Evolutionary conservation across 2,888 invertebrate species (phyloP).

Genomic region (Lamproptera curius): DNA sequence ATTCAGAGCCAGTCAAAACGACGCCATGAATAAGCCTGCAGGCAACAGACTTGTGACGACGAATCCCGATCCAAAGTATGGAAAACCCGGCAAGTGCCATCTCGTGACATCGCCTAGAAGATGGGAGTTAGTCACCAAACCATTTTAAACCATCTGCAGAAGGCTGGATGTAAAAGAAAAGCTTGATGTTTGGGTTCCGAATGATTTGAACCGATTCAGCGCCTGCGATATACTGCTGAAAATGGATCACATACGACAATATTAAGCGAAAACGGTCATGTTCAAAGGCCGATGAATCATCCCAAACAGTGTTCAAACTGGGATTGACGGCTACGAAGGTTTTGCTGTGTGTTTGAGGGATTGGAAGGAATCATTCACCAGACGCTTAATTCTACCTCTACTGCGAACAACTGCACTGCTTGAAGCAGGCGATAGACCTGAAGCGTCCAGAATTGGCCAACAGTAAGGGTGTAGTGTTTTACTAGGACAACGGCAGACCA

Average conservation of each 20-base stretch:
- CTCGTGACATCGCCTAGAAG: too few relatives aligned
- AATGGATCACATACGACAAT: background rate
- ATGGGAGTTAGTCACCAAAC: background rate
- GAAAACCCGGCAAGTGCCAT: too few relatives aligned
- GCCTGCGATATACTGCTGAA: background rate
- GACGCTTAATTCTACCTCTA: conserved; percentile 8
- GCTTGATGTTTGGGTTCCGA: background rate
- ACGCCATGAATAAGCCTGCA: too few relatives aligned
- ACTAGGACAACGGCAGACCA: too few relatives aligned
- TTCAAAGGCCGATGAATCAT: background rate
- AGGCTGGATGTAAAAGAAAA: background rate
- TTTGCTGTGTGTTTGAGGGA: background rate
- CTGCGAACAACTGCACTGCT: conserved; percentile 68
- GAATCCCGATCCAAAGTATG: too few relatives aligned
- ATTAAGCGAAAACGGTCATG: background rate
- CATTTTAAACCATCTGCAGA: background rate
- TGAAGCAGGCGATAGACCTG: conserved; percentile 1
- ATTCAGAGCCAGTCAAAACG: too few relatives aligned
- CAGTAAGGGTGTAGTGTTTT: too few relatives aligned
- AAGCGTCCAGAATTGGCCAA: too few relatives aligned
- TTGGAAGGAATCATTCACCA: conserved; percentile 4
- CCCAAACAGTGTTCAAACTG: background rate
- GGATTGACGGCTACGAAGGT: background rate
- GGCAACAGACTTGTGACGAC: too few relatives aligned
- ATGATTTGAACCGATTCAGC: background rate